phyloP scores from a whole-genome alignment of 2,797 vertebrate genomes.

The Pelochelys cantorii region DNA sequence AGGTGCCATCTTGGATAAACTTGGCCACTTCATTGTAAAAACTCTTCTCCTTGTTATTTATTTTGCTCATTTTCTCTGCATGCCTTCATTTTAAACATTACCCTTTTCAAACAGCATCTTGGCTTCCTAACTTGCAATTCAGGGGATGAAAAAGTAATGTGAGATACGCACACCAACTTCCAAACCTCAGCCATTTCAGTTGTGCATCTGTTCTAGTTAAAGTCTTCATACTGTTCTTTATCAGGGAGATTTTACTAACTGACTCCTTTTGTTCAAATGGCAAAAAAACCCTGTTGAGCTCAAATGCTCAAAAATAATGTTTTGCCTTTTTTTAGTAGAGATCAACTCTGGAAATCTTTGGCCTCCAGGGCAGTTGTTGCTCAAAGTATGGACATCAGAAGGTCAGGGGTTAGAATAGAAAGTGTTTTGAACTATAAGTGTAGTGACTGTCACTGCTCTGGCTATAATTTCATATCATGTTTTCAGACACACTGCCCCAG shows the following conservation, averaged over 20 bases:
- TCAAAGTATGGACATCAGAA: background rate
- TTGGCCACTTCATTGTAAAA: constrained; percentile 19
- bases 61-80: background rate
- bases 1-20: background rate
- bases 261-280: background rate
- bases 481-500: background rate
- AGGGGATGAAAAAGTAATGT: background rate
- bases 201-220: background rate
- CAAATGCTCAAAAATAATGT: constrained; percentile 21
- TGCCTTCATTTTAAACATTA: background rate
- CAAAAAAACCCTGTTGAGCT: background rate
- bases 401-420: constrained; percentile 15
- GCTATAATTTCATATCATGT: background rate
- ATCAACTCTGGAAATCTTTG: constrained; percentile 20
- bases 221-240: background rate
- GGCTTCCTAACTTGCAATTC: constrained; percentile 4
- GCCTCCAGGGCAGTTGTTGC: background rate
- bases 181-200: background rate
- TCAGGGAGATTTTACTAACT: constrained; percentile 8
- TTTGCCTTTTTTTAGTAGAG: background rate
- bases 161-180: background rate
- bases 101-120: constrained; percentile 18
- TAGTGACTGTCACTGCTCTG: background rate
- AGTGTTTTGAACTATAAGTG: background rate
- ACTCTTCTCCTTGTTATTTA: background rate